Evolutionary conservation across 2,888 invertebrate genomes (phyloP).

Genomic region (Megastigmus dorsalis): DNA sequence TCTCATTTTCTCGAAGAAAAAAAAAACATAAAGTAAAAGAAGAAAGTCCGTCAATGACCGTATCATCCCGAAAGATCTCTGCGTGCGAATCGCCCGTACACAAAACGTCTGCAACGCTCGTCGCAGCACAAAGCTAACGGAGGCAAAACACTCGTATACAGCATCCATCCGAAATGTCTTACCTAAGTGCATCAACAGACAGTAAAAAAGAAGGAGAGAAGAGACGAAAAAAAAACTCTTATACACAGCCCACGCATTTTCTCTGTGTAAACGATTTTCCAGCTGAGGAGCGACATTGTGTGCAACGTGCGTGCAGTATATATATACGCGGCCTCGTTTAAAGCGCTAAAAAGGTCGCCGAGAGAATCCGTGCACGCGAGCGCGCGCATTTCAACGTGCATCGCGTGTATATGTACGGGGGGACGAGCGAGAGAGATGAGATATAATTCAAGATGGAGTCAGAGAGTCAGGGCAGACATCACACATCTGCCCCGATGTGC

Average conservation of each 20-base stretch:
- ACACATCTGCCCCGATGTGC: conserved; percentile 67
- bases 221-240: not conserved
- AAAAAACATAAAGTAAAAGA: conserved; percentile 9
- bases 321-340: not conserved
- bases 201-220: not conserved
- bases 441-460: conserved; percentile 73
- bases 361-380: not conserved
- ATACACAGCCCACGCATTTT: not conserved
- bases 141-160: not conserved
- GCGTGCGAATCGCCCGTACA: conserved; percentile 33
- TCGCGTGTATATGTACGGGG: too few species aligned
- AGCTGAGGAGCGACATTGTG: not conserved
- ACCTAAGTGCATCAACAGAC: not conserved
- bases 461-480: conserved; percentile 66
- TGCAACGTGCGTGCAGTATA: not conserved
- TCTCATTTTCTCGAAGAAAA: not conserved
- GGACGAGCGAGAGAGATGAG: too few species aligned
- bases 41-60: conserved; percentile 5
- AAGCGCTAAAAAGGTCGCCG: conserved; percentile 31
- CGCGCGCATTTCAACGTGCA: too few species aligned
- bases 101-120: not conserved
- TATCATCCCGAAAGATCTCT: conserved; percentile 31
- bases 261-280: conserved; percentile 33
- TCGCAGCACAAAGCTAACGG: not conserved
- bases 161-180: not conserved